A percentile compares a stretch with the other conserved stretches of the same genome.
These are phyloP conservation scores for Rhyzopertha dominica DNA, from an alignment of 1,140 invertebrate species.

Conservation along the genomic window DNA sequence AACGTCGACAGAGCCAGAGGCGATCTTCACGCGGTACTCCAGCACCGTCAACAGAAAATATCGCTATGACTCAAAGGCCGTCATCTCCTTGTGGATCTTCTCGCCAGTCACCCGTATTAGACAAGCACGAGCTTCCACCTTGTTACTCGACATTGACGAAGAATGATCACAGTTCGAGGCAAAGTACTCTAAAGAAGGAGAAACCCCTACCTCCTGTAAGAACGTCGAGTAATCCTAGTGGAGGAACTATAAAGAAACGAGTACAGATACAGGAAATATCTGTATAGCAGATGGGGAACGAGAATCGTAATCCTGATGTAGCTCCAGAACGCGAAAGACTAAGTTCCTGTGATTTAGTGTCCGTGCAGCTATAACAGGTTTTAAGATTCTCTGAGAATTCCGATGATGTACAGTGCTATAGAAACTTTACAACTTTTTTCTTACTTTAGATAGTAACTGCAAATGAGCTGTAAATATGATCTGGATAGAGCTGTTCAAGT, in stretches of 20 bases:
- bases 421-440: too few species aligned
- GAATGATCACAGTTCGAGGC: constrained; percentile 44
- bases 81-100: constrained; percentile 34
- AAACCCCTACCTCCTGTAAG: constrained; percentile 41
- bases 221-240: constrained; percentile 43
- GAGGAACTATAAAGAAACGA: constrained; percentile 56
- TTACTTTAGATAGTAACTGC: too few species aligned
- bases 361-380: constrained; percentile 41
- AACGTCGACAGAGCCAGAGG: constrained; percentile 38
- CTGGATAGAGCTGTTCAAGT: too few species aligned
- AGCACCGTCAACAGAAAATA: constrained; percentile 33
- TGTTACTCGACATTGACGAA: constrained; percentile 46
- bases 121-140: constrained; percentile 47
- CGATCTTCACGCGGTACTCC: constrained; percentile 23
- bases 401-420: too few species aligned
- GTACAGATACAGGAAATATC: constrained; percentile 64
- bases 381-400: too few species aligned
- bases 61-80: constrained; percentile 48
- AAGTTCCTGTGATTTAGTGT: constrained; percentile 38
- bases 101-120: constrained; percentile 30
- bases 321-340: constrained; percentile 31
- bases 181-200: constrained; percentile 32
- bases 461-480: too few species aligned
- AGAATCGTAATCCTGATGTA: constrained; percentile 27
- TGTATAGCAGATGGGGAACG: constrained; percentile 50